A percentile compares a stretch with the other conserved stretches of the same genome.
These are phyloP conservation scores for Ptychochromis oligacanthus DNA, from an alignment of 2,113 vertebrate species.

Conservation along the genomic window DNA sequence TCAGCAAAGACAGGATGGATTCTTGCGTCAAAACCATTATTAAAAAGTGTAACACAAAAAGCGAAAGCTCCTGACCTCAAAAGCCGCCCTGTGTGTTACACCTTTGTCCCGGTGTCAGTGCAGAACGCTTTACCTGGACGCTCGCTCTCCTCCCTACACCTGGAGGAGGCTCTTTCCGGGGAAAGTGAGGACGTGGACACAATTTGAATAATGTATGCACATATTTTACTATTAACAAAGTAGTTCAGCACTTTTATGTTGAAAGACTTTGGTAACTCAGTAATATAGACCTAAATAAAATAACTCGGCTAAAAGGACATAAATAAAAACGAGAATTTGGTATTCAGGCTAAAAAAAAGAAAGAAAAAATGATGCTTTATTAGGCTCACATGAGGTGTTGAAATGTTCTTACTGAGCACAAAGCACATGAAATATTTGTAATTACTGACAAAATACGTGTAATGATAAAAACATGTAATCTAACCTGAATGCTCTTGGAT, in stretches of 20 bases:
- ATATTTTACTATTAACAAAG: background rate
- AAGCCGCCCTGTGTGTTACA: background rate
- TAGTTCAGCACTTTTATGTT: background rate
- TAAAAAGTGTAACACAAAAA: rapidly evolving
- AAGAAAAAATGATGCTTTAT: background rate
- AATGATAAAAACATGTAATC: background rate
- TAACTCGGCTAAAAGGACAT: background rate
- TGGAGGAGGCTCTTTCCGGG: constrained; percentile 57
- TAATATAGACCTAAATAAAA: background rate
- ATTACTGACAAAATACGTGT: background rate
- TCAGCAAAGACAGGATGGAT: constrained; percentile 79
- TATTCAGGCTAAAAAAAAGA: background rate
- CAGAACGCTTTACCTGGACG: constrained; percentile 42
- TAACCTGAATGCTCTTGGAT: background rate
- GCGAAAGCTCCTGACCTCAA: background rate
- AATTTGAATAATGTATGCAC: constrained; percentile 71
- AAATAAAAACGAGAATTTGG: background rate
- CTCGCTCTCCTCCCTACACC: constrained; percentile 42
- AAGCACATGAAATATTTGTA: background rate
- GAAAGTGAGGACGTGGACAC: constrained; percentile 49
- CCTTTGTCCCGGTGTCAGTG: background rate
- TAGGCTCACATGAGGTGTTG: background rate
- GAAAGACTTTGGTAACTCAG: background rate
- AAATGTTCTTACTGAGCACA: background rate
- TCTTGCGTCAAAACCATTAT: constrained; percentile 82